Evolutionary conservation across 2,797 vertebrate genomes (phyloP), one percentile per base, ranked within the genome.

Genomic region (Semaprochilodus insignis): DNA sequence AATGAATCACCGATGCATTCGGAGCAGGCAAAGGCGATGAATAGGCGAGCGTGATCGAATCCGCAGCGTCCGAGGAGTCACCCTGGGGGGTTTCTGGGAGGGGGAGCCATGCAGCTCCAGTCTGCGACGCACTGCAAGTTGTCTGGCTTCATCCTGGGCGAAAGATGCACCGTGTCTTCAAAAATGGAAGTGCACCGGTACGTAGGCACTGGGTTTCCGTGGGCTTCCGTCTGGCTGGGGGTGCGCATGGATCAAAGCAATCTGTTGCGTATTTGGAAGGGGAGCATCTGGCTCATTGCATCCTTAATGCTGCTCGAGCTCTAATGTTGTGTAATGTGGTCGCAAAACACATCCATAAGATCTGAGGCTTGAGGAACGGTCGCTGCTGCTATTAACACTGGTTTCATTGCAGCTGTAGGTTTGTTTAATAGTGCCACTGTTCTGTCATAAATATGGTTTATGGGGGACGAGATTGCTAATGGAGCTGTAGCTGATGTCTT

Each of bases 151-250:
- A 87, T 91, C 87, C 91, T 93, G 83, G 86, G 69, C 66, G 92
- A 92, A 88, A 92, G 91, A 94, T 95, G 94, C 83, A 66, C 88
- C 40, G 81, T 87, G 77, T 87, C 90, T 76, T 91, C 91, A 63
- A 93, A 93, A 90, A 95, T 95, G 95, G 95, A 95, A 91, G 90
- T 91, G 71, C 92, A 93, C 87, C 93, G 94, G 94, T 95, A 94
- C 0, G 95, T 95, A 92, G 80, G 80, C 71, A 71, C 54, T 15
- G 65, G 59, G 83, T 69, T 14, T 83, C 80, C 34, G 44, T 73
- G 52, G 36, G 34, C 48, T 77, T 27, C 34, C 34, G 59, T 77
- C 57, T 65, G 17, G 23, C 60, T 40, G 16, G 57, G 15, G 71
- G 27, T 14, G 21, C 60, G 67, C n/a, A 54, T 21, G 34, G 44